These are phyloP conservation scores for Calcarius ornatus DNA, from an alignment of 2,113 vertebrate species.

Conservation along the genomic window DNA sequence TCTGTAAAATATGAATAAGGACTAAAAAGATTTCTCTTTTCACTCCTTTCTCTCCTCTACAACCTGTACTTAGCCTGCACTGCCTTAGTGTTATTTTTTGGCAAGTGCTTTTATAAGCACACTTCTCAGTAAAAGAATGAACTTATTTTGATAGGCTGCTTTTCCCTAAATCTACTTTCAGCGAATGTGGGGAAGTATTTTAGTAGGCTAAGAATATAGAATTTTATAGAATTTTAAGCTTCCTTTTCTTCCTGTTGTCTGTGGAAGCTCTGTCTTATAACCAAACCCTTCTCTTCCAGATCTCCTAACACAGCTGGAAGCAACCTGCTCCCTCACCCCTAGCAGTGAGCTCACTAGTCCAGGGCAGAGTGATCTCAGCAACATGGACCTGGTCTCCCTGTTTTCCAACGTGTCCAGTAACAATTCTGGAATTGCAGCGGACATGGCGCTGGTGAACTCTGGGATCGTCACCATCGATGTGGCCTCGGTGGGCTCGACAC, in stretches of 20 bases:
- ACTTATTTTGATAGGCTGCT: background rate
- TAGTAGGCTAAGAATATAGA: background rate
- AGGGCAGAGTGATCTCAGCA: slow-evolving; percentile 83
- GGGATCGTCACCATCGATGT: slow-evolving; percentile 92
- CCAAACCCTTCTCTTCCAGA: slow-evolving; percentile 70
- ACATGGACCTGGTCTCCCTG: slow-evolving; percentile 88
- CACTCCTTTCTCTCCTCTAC: background rate
- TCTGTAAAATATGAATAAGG: background rate
- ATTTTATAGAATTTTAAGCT: background rate
- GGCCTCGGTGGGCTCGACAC: slow-evolving; percentile 77
- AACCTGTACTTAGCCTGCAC: background rate
- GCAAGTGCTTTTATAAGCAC: background rate
- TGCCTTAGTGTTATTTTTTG: background rate
- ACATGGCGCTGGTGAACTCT: slow-evolving; percentile 84
- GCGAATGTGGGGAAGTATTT: background rate
- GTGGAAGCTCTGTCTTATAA: background rate
- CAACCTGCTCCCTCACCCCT: slow-evolving; percentile 83
- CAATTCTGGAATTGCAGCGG: slow-evolving; percentile 73
- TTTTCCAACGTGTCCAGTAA: slow-evolving; percentile 82
- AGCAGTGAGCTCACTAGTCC: slow-evolving; percentile 87
- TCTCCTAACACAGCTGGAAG: slow-evolving; percentile 86
- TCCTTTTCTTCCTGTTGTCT: background rate
- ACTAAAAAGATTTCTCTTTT: background rate
- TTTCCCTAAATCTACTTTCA: background rate
- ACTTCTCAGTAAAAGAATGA: background rate